phyloP scores from a whole-genome alignment of 2,888 invertebrate species.

The Lasioglossum morio region DNA sequence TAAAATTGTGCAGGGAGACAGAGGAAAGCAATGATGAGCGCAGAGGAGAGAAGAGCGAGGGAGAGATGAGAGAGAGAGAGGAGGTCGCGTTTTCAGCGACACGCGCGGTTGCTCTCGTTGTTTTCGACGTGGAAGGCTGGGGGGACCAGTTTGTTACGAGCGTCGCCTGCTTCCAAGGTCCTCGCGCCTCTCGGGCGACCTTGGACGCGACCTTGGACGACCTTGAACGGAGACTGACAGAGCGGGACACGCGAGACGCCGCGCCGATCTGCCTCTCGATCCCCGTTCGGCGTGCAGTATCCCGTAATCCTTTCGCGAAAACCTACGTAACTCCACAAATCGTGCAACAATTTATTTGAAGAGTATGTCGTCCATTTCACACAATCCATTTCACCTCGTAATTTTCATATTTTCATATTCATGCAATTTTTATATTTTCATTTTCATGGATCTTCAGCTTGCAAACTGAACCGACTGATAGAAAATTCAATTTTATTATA shows the following conservation, averaged over 20 bases:
- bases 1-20: neutral
- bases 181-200: conserved; percentile 73
- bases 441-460: neutral
- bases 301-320: conserved; percentile 38
- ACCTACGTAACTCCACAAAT: neutral
- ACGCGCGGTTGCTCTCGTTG: conserved; percentile 39
- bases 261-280: conserved; percentile 30
- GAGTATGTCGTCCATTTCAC: neutral
- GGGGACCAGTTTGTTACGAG: conserved; percentile 69
- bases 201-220: conserved; percentile 79
- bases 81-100: conserved; percentile 15
- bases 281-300: conserved; percentile 13
- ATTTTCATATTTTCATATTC: too few species aligned
- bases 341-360: neutral
- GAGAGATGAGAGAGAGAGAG: neutral
- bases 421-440: too few species aligned
- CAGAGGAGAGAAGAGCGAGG: too few species aligned
- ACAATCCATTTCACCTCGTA: too few species aligned
- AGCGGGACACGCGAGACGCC: conserved; percentile 31
- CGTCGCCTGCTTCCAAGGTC: conserved; percentile 65
- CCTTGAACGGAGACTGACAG: conserved; percentile 70
- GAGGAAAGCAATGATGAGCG: too few species aligned
- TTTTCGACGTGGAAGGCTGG: conserved; percentile 52
- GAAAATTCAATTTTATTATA: too few species aligned
- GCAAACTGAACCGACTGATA: too few species aligned